Evolutionary conservation across 1,140 invertebrate genomes (phyloP), one percentile per base, ranked within the genome.

Genomic region (Ceratoteleas bidentatus): DNA sequence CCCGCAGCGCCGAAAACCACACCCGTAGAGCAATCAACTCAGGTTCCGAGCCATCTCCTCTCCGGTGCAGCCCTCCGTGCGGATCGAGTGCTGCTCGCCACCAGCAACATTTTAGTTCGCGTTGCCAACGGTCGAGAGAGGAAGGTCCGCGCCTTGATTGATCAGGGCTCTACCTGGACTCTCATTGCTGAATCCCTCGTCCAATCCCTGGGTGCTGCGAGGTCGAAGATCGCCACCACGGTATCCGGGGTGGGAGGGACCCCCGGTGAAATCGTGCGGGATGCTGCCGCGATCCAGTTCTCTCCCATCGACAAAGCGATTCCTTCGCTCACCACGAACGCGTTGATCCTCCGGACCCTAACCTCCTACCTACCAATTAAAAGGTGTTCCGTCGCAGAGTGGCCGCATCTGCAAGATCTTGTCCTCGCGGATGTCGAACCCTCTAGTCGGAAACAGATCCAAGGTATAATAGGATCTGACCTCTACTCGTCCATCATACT

Each of bases 131-230:
- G 47, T 0, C 58, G 58, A 3, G 13, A 47, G 0, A 11, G 7
- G 9, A 54, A 36, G 6, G 60, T 36, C 8, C 60, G 53, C 0
- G 70, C 60, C 0, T 7, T 73, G 0, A 24, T 73, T 11, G 50
- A 73, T 11, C 60, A 50, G 3, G 58, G 60, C 0, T 73, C 70
- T 0, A 73, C 60, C 0, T 57, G 52, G 70, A 64, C 70, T 0
- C 6, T 73, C 0, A 6, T 57, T 0, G 5, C 60, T 0, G 52
- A 73, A 13, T 4, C 11, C 9, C n/a, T 64, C 0, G 52, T 36
- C 0, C 9, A 49, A 0, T 8, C 32, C 0, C 32, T 34, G 38
- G 0, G 11, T 14, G 6, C 10, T 3, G 16, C 14, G 11, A 8
- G 9, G 1, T n/a, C 32, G 6, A 9, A 15, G 2, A 15, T 57